These are phyloP conservation scores for Bovichtus diacanthus DNA, from an alignment of 2,797 vertebrate species.

Conservation along the genomic window DNA sequence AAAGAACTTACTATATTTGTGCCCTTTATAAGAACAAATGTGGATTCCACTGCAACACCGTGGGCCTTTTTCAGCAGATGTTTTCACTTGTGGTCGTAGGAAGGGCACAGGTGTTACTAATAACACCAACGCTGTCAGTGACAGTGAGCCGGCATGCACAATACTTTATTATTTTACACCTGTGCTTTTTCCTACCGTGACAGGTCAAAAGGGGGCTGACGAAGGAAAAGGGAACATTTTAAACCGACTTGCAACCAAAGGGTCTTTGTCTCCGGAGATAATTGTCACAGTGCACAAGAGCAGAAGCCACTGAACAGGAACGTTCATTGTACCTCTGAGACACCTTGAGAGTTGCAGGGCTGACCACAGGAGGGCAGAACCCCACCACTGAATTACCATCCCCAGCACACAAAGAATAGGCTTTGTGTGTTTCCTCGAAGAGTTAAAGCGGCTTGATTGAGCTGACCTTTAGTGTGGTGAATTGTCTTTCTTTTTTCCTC, in stretches of 20 bases:
- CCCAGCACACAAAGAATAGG: conserved; percentile 33
- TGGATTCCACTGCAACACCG: no score
- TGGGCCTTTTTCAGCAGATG: no score
- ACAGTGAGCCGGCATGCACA: background rate
- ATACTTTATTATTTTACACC: background rate
- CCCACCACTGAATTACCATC: conserved; percentile 73
- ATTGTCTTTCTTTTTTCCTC: conserved; percentile 30
- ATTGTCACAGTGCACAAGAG: background rate
- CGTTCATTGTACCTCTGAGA: conserved; percentile 41
- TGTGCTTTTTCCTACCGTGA: background rate
- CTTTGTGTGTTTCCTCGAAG: conserved; percentile 48
- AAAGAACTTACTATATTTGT: no score
- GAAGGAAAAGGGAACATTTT: background rate
- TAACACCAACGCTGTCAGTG: no score
- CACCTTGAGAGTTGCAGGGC: conserved; percentile 66
- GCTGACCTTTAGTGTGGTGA: conserved; percentile 58
- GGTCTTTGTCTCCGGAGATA: conserved; percentile 27
- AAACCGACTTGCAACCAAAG: conserved; percentile 14
- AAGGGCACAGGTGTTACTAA: no score
- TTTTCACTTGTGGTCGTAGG: no score
- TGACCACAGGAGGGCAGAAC: conserved; percentile 87
- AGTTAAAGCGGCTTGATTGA: conserved; percentile 61
- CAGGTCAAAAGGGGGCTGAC: conserved; percentile 21
- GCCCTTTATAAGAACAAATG: no score
- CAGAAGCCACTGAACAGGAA: conserved; percentile 36